Evolutionary conservation across 2,888 invertebrate species (phyloP), one percentile per base, ranked within the genome.

Genomic region (Leucoma salicis): DNA sequence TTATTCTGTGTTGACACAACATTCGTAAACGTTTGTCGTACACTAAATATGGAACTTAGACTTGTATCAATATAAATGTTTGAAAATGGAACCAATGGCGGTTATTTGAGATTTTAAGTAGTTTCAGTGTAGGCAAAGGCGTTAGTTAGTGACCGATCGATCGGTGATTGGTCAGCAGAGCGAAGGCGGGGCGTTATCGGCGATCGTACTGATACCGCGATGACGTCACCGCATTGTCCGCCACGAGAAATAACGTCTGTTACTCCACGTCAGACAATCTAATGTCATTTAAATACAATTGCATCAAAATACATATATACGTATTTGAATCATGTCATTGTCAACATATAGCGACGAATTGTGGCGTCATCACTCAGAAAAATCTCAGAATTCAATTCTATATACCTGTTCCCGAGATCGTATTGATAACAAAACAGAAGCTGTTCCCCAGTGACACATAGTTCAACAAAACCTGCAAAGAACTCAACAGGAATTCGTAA

Each of bases 141-240:
- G 76, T 78, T 76, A 68, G 61, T 72, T 71, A 70, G 72, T 80
- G 84, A 79, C 80, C 81, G 67, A 83, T 84, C 81, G 78, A 87
- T 87, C 68, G 66, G 78, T 69, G 74, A 87, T 86, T 84, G 87
- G 87, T 78, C 86, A 78, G 72, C 53, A 53, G 58, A 48, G 57
- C 45, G 58, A 68, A 77, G 87, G 85, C 84, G 86, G 82, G 70
- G 85, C 70, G 63, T 72, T 85, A 84, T 84, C 69, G 69, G 57
- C 66, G 69, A 69, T 69, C 57, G 57, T 51, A 57, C 53, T 60
- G 68, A 68, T 69, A 68, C 49, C 37, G 39, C 39, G 15, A 36
- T 66, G 53, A 67, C 74, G 73, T 76, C 74, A 73, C 33, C 44
- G 60, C 68, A 74, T 70, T 75, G 76, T 78, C 70, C 62, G 59